A percentile compares a stretch with the other conserved stretches of the same genome.
These are phyloP conservation scores for Drosophila leonis DNA, from an alignment of 2,888 invertebrate species.

Conservation along the genomic window DNA sequence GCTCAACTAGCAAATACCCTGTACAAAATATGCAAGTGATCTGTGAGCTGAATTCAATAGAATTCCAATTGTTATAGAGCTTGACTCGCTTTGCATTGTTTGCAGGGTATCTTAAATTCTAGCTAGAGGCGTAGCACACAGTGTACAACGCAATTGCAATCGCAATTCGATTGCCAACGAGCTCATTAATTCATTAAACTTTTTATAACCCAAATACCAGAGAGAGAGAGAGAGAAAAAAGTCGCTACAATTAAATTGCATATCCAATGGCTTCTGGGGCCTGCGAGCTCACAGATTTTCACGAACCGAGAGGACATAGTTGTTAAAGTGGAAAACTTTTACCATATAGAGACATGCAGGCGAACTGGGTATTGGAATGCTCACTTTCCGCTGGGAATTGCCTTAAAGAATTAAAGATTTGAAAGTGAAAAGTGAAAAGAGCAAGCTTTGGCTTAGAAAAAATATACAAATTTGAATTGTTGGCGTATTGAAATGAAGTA, in stretches of 20 bases:
- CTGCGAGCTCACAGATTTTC: constrained; percentile 1
- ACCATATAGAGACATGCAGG: background rate
- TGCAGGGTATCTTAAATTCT: background rate
- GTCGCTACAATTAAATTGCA: constrained; percentile 34
- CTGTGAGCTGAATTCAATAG: background rate
- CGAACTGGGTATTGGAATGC: background rate
- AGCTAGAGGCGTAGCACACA: constrained; percentile 10
- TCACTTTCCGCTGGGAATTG: background rate
- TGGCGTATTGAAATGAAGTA: background rate
- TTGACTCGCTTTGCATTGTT: background rate
- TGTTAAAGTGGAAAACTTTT: constrained; percentile 20
- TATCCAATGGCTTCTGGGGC: constrained; percentile 18
- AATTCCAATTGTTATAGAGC: background rate
- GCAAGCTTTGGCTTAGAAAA: too few species aligned
- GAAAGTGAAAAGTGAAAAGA: background rate
- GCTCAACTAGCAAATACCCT: constrained; percentile 1
- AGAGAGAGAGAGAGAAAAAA: constrained; percentile 5
- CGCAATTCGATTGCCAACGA: constrained; percentile 51
- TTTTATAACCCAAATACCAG: constrained; percentile 47
- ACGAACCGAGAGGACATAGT: constrained; percentile 1
- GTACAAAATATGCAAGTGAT: background rate
- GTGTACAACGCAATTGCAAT: constrained; percentile 22
- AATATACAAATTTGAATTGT: background rate
- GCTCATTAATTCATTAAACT: constrained; percentile 69
- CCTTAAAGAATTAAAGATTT: background rate